A percentile compares a stretch with the other conserved stretches of the same genome.
Evolutionary conservation across 2,888 invertebrate species (phyloP).

Genomic region (Eustalomyia histrio): DNA sequence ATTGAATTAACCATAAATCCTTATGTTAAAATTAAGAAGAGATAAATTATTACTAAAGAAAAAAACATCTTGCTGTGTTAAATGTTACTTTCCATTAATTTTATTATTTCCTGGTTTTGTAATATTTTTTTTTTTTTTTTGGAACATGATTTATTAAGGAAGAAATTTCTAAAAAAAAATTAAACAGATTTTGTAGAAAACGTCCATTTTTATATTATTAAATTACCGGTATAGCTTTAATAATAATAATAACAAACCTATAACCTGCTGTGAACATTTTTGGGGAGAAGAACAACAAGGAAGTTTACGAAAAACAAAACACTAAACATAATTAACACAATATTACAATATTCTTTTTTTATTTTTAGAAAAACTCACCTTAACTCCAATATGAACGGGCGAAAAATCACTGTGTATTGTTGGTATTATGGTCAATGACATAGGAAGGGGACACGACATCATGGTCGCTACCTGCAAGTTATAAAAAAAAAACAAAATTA

Average conservation of each 20-base stretch:
- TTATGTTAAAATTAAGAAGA: neutral
- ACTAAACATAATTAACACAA: neutral
- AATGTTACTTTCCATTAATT: neutral
- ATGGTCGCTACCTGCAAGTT: conserved; percentile 79
- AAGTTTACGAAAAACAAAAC: neutral
- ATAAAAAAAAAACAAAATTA: conserved; percentile 31
- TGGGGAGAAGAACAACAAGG: neutral
- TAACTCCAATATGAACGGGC: conserved; percentile 79
- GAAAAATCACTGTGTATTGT: conserved; percentile 79
- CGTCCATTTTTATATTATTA: neutral
- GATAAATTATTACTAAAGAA: neutral
- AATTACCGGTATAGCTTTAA: conserved; percentile 12
- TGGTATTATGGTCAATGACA: conserved; percentile 79
- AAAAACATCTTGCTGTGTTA: neutral
- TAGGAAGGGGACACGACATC: conserved; percentile 80
- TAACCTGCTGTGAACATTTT: conserved; percentile 7
- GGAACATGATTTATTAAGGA: conserved; percentile 40
- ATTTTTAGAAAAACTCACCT: conserved; percentile 74
- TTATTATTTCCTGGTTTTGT: neutral
- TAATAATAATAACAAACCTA: conserved; percentile 3
- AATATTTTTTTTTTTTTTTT: neutral
- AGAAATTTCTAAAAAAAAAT: neutral
- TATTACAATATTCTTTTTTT: neutral
- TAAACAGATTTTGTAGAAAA: neutral
- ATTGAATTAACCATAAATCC: neutral